Base-by-base conservation (phyloP, 2,797 vertebrate species). In the Eulemur rubriventer region DNA sequence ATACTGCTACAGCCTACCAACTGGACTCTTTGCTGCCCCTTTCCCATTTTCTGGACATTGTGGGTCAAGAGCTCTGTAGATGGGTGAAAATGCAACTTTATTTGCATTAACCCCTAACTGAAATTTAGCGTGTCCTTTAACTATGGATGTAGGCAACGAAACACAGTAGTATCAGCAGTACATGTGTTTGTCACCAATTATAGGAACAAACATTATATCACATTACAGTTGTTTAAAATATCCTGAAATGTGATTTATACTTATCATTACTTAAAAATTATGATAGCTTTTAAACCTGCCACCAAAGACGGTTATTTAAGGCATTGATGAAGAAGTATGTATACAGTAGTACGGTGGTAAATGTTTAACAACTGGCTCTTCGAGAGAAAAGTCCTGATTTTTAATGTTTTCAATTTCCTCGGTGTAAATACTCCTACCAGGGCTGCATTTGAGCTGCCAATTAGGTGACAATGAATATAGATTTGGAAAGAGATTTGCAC, bases 71-170 rank as follows among this genome's bases (percentile, higher is more conserved):
- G 30, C 43, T 75, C 30, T 82, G 43, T 24, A 61, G 3, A 38
- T 30, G 9, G 48, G 12, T n/a, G 17, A 46, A 59, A 79, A n/a
- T 43, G 28, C 12, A 38, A 35, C 26, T 63, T 83, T 57, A 59
- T 78, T 38, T 88, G n/a, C 3, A 61, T 78, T 65, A 81, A 28
- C 7, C 41, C 67, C 10, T 2, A 87, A 41, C 22, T 61, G 16
- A 88, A 96, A 94, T 73, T 52, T n/a, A 82, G 5, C 48, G 63
- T 33, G 41, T 91, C 80, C 82, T 86, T 92, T 70, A 67, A 83
- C 28, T 72, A 43, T 63, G 41, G 30, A 61, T 18, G 16, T 59
- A 78, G 72, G 67, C 35, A 85, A 41, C 9, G 28, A 69, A 65
- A 52, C 46, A 67, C 8, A 48, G 7, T 48, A 55, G 16, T 55